Evolutionary conservation across 2,888 invertebrate genomes (phyloP).

Genomic region (Mylabris sibirica): DNA sequence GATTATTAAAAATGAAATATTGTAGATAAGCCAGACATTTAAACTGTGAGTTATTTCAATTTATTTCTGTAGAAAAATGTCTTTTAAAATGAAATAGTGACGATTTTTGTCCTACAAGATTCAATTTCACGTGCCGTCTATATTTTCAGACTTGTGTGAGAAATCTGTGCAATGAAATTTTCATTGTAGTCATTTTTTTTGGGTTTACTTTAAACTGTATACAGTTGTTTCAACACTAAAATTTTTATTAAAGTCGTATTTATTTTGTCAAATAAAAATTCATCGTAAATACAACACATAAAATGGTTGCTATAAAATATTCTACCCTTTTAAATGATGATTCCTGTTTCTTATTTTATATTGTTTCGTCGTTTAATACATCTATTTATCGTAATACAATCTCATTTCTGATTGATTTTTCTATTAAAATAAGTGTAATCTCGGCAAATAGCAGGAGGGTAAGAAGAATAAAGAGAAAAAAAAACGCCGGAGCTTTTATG

Average conservation of each 20-base stretch:
- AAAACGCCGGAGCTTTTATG: neutral
- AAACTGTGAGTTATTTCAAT: too few species aligned
- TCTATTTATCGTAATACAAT: neutral
- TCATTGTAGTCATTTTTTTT: neutral
- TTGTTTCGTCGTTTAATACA: neutral
- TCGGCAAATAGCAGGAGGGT: neutral
- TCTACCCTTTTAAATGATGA: neutral
- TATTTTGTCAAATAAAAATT: neutral
- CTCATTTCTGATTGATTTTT: neutral
- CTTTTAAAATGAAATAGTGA: neutral
- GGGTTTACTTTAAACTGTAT: neutral
- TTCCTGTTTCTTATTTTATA: neutral
- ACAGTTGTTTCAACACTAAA: constrained; percentile 6
- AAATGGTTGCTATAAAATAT: neutral
- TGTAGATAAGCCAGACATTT: too few species aligned
- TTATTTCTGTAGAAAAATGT: neutral
- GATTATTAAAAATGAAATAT: too few species aligned
- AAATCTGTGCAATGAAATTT: constrained; percentile 10
- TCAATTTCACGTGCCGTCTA: neutral
- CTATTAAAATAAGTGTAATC: neutral
- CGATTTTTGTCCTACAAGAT: neutral
- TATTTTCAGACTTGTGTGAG: neutral
- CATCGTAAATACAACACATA: neutral
- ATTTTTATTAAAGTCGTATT: neutral
- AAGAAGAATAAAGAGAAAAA: neutral